phyloP scores from a whole-genome alignment of 2,797 vertebrate species.

The Dicrostonyx torquatus region DNA sequence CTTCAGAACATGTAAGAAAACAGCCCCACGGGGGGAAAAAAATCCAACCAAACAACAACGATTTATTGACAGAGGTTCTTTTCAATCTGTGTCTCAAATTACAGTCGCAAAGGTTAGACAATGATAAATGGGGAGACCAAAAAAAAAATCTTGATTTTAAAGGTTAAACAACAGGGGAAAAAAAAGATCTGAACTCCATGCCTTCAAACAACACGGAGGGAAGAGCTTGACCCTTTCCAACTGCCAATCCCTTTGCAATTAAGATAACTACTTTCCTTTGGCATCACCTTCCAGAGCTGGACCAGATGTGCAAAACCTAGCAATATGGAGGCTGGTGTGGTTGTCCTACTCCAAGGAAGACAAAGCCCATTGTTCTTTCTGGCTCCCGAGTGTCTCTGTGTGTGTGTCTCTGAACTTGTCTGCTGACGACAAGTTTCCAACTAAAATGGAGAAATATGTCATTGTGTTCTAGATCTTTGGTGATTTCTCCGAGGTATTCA shows the following conservation, averaged over 20 bases:
- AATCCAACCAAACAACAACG: conserved; percentile 1
- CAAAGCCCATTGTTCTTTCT: background rate
- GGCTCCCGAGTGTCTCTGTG: accelerated
- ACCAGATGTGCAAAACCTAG: background rate
- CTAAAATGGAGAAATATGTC: background rate
- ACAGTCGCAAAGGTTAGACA: background rate
- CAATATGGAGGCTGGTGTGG: accelerated
- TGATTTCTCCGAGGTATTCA: background rate
- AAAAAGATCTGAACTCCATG: background rate
- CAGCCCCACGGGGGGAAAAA: background rate
- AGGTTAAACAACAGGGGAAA: background rate
- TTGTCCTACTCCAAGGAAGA: too few species aligned
- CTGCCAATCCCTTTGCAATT: background rate
- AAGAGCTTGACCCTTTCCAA: background rate
- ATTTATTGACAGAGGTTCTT: conserved; percentile 43
- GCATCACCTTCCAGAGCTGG: background rate
- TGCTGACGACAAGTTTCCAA: background rate
- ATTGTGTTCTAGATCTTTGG: background rate
- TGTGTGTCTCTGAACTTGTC: background rate
- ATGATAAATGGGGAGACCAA: conserved; percentile 15
- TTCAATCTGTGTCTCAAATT: conserved; percentile 46
- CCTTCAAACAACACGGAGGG: background rate
- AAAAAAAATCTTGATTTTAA: background rate
- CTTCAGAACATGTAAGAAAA: background rate
- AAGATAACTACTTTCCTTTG: background rate